Base-by-base conservation (phyloP, 2,888 invertebrate genomes). In the Xylocampa areola region DNA sequence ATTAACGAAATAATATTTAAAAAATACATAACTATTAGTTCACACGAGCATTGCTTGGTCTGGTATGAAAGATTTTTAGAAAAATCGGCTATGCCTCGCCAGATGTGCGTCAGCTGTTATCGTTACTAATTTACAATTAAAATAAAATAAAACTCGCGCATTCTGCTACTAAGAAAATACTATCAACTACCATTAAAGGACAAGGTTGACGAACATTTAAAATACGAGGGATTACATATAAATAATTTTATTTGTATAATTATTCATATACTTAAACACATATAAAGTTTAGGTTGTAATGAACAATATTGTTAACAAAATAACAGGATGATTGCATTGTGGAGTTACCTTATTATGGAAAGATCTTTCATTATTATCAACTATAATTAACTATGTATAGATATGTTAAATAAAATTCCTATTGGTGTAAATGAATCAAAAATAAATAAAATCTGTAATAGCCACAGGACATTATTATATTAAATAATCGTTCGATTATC, bases 241-340 rank as follows among this genome's bases (percentile, higher is more conserved):
- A 76, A 81, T 53, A 62, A 65, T 63, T 82, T 82, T 82, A 82
- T 75, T 75, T 52, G 32, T 55, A 65, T 59, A n/a, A n/a, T n/a
- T n/a, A n/a, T n/a, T n/a, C 33, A 58, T 47, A 66, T 55, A 35
- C 40, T 72, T 68, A 66, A 66, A 70, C 68, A 75, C 66, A 71
- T 62, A 60, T 65, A 72, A 57, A 57, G 36, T 44, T 59, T 62
- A 54, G 19, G 69, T 63, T 60, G 57, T 40, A 60, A 51, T 11
- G 43, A 53, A 53, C 39, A 67, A 37, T 65, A 59, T n/a, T n/a
- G n/a, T n/a, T n/a, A n/a, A n/a, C n/a, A n/a, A n/a, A n/a, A n/a
- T n/a, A n/a, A n/a, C n/a, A n/a, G n/a, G n/a, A n/a, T n/a, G 11
- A 62, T 73, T 79, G 68, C 61, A 66, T 71, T 67, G 45, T 40